Percentiles rank a stretch among this genome's conserved stretches.
phyloP scores from a whole-genome alignment of 2,888 invertebrate species.

The Gonocerus acuteangulatus region DNA sequence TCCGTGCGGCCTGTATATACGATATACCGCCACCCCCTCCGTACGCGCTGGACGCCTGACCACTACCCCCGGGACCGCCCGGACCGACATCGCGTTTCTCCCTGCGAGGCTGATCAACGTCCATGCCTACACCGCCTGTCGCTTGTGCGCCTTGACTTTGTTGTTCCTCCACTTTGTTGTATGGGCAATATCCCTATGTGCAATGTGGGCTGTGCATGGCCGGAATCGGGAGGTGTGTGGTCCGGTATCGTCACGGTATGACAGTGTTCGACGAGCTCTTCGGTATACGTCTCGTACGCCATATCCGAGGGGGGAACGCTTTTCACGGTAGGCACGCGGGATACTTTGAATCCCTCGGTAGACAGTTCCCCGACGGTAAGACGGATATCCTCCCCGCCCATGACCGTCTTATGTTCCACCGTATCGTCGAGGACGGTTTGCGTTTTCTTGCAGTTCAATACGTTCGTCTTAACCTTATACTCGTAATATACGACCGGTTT shows the following conservation, averaged over 20 bases:
- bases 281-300: background rate
- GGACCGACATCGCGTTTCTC: no score
- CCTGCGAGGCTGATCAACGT: no score
- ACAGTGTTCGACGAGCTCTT: background rate
- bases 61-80: no score
- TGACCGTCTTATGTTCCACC: no score
- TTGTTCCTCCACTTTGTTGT: no score
- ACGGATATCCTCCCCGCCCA: background rate
- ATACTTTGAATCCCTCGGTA: background rate
- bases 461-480: background rate
- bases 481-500: background rate
- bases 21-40: no score
- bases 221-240: background rate
- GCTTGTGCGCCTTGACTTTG: no score
- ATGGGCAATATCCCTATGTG: no score
- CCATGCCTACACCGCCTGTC: no score
- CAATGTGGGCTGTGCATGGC: background rate
- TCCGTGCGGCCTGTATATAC: background rate
- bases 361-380: background rate
- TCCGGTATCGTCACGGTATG: background rate
- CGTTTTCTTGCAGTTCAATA: background rate
- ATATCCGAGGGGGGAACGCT: background rate
- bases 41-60: no score
- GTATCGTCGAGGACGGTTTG: background rate
- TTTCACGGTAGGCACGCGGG: background rate